phyloP scores from a whole-genome alignment of 30 jellyfish, hydroid and myxozoan genomes.

The Pseudorhiza aurosa region DNA sequence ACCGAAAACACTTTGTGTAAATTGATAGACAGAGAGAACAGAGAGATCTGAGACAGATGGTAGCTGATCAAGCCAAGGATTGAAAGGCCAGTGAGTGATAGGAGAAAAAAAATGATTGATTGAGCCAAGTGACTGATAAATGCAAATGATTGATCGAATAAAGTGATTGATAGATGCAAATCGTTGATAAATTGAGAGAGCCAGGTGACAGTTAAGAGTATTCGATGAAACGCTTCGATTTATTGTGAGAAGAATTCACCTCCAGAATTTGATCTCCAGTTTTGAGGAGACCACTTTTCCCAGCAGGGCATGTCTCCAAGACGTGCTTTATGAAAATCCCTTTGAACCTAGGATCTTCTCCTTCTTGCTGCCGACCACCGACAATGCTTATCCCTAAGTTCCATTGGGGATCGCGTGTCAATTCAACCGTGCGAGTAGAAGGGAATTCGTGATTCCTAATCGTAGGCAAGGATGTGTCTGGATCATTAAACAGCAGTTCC shows the following conservation, averaged over 20 bases:
- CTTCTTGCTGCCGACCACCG: slow-evolving; percentile 86
- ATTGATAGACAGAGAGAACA: background rate
- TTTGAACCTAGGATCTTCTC: slow-evolving; percentile 69
- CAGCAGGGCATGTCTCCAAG: slow-evolving; percentile 88
- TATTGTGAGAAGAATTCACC: too few species aligned
- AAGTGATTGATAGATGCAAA: too few species aligned
- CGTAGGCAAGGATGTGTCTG: slow-evolving; percentile 16
- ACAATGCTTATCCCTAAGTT: slow-evolving; percentile 89
- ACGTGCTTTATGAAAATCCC: slow-evolving; percentile 92
- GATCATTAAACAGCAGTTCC: too few species aligned
- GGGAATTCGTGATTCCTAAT: slow-evolving; percentile 33
- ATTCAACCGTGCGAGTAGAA: slow-evolving; percentile 71
- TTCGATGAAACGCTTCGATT: too few species aligned
- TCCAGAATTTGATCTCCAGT: slow-evolving; percentile 92
- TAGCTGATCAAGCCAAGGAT: background rate
- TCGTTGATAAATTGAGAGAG: too few species aligned
- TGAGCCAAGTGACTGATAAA: too few species aligned
- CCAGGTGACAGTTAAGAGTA: too few species aligned
- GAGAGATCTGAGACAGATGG: too few species aligned
- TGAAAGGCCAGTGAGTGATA: background rate
- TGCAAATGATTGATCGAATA: too few species aligned
- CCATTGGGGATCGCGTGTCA: slow-evolving; percentile 81
- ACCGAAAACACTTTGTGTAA: background rate
- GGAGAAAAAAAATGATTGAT: background rate
- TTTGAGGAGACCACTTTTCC: slow-evolving; percentile 68